Evolutionary conservation across 2,888 invertebrate species (phyloP).

Genomic region (Brenthis daphne): DNA sequence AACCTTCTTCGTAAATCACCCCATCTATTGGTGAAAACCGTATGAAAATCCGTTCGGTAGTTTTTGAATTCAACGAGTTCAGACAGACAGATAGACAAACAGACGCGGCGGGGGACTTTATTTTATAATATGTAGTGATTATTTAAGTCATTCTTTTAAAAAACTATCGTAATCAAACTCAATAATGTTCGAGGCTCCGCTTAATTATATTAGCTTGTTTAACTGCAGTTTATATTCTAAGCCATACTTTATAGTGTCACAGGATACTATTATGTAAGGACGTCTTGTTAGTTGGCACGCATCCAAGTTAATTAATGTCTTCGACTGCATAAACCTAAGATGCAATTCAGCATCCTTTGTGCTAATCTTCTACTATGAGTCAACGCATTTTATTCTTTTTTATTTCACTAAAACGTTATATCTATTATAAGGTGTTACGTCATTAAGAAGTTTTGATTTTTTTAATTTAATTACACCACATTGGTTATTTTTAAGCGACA

Average conservation of each 20-base stretch:
- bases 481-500: too few species aligned
- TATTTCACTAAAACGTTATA: neutral
- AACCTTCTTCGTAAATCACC: too few species aligned
- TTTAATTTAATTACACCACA: too few species aligned
- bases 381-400: slow-evolving; percentile 16
- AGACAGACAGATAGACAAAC: too few species aligned
- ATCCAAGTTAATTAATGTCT: slow-evolving; percentile 68
- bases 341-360: slow-evolving; percentile 55
- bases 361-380: slow-evolving; percentile 39
- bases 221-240: slow-evolving; percentile 34
- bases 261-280: slow-evolving; percentile 50
- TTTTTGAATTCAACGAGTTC: too few species aligned
- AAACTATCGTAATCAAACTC: slow-evolving; percentile 17
- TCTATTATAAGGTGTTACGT: neutral
- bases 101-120: too few species aligned
- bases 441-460: neutral
- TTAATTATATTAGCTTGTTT: slow-evolving; percentile 30
- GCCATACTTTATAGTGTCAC: slow-evolving; percentile 38
- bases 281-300: slow-evolving; percentile 58
- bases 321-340: slow-evolving; percentile 53
- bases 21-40: too few species aligned
- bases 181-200: slow-evolving; percentile 19
- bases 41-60: too few species aligned
- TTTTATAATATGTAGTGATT: neutral
- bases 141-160: neutral